Percentiles rank a stretch among this genome's conserved stretches.
Conservation (phyloP, 2,797 vertebrate genomes). For the Tenualosa thibaudeaui region DNA sequence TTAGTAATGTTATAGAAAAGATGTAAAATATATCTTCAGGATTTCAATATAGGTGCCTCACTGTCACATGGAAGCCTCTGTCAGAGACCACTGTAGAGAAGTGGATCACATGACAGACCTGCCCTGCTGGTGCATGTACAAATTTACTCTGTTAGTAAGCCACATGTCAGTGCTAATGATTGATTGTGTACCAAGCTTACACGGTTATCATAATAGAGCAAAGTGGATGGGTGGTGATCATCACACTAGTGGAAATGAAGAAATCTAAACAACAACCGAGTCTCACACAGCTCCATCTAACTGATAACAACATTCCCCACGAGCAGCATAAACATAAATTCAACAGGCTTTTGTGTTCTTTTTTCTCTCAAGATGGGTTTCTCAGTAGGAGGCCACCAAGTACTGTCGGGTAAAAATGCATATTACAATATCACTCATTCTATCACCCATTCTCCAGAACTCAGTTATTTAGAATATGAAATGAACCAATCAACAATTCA, state of each 20-base stretch:
- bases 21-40: not conserved
- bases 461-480: not conserved
- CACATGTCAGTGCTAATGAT: constrained; percentile 62
- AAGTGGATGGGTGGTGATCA: constrained; percentile 33
- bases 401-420: not conserved
- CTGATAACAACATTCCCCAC: not conserved
- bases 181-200: constrained; percentile 66
- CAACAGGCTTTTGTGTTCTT: not conserved
- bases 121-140: constrained; percentile 53
- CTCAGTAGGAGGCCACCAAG: not conserved
- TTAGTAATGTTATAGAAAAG: not conserved
- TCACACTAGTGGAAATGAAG: not conserved
- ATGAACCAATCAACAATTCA: not conserved
- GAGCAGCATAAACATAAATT: not conserved
- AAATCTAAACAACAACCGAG: constrained; percentile 10
- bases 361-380: not conserved
- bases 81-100: not conserved
- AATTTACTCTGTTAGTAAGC: constrained; percentile 64
- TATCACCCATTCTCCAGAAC: not conserved
- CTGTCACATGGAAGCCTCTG: not conserved
- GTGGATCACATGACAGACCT: not conserved
- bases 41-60: not conserved
- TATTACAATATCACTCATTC: not conserved
- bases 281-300: not conserved
- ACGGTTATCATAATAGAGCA: constrained; percentile 34